phyloP scores from a whole-genome alignment of 2,113 vertebrate species.

The Hyaena hyaena region DNA sequence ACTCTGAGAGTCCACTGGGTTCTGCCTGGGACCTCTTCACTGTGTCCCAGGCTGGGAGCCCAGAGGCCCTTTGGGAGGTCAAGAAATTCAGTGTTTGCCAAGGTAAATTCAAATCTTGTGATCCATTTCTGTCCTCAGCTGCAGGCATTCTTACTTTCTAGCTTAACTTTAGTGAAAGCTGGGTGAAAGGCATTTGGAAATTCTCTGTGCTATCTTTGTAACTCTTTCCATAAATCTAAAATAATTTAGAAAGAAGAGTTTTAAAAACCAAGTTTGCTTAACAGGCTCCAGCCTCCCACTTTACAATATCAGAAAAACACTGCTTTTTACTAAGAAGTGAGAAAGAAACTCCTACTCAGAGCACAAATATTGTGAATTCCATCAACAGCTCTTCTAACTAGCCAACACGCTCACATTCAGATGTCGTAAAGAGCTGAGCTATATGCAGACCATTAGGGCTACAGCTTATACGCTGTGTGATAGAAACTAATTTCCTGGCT shows the following conservation, averaged over 20 bases:
- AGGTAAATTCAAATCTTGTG: neutral
- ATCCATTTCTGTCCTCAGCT: neutral
- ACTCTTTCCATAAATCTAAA: neutral
- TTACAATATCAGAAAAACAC: neutral
- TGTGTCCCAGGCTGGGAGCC: neutral
- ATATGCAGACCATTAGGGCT: rapidly evolving
- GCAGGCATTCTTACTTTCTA: neutral
- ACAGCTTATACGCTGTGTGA: rapidly evolving
- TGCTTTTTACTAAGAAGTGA: conserved; percentile 1
- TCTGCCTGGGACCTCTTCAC: neutral
- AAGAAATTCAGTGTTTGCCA: neutral
- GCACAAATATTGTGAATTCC: neutral
- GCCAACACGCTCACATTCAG: neutral
- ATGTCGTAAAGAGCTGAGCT: rapidly evolving
- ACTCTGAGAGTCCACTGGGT: neutral
- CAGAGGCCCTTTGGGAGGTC: neutral
- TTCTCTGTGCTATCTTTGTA: neutral
- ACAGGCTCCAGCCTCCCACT: neutral
- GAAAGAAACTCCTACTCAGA: neutral
- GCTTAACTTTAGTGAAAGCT: neutral
- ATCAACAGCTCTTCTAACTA: neutral
- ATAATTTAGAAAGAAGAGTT: neutral
- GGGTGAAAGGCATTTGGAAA: neutral
- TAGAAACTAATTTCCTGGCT: neutral
- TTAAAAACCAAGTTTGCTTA: neutral